Evolutionary conservation across 2,888 invertebrate genomes (phyloP).

Genomic region (Drosophila fungiperda): DNA sequence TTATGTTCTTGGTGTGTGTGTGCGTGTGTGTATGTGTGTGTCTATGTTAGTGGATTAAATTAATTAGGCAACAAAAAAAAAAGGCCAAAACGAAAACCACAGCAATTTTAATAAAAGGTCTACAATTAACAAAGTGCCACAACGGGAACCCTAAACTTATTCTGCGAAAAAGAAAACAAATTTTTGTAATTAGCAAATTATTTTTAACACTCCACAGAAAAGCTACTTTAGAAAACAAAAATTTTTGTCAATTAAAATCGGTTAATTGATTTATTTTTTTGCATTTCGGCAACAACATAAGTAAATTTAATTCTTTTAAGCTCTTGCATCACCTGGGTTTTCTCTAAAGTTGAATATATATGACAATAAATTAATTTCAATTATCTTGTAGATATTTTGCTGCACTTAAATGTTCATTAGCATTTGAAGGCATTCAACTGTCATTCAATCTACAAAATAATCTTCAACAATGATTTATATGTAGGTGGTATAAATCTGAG

Average conservation of each 20-base stretch:
- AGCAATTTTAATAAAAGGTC: constrained; percentile 70
- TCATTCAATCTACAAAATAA: constrained; percentile 20
- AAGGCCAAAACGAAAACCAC: constrained; percentile 36
- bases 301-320: neutral
- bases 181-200: constrained; percentile 55
- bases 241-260: constrained; percentile 23
- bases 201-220: constrained; percentile 36
- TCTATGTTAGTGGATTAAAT: constrained; percentile 42
- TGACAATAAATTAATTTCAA: neutral
- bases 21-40: constrained; percentile 2
- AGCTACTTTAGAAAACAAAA: constrained; percentile 18
- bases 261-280: neutral
- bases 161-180: constrained; percentile 18
- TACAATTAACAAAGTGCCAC: constrained; percentile 48
- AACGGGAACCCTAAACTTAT: constrained; percentile 36
- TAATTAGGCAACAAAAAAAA: constrained; percentile 68
- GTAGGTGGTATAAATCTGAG: constrained; percentile 8
- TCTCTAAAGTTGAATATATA: neutral
- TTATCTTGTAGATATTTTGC: neutral
- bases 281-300: neutral
- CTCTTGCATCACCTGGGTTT: neutral
- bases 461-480: constrained; percentile 43
- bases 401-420: neutral
- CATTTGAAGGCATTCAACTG: constrained; percentile 11
- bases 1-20: constrained; percentile 42